phyloP scores from a whole-genome alignment of 1,140 invertebrate genomes.

The Harlomillsia oculata region DNA sequence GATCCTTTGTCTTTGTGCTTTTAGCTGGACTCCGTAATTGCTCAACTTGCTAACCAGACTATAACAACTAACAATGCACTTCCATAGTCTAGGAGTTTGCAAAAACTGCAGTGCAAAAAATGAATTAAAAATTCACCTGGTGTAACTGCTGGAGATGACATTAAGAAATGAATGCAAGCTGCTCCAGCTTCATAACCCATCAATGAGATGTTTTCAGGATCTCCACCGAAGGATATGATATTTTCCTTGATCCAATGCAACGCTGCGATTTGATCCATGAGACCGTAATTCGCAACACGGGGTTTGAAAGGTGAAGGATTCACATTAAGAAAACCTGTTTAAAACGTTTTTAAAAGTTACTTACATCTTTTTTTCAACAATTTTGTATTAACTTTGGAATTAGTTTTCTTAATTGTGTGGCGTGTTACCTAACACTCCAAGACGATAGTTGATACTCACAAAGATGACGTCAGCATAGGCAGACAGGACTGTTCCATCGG shows the following conservation, averaged over 20 bases:
- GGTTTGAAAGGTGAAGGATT: conserved; percentile 27
- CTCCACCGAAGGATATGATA: conserved; percentile 78
- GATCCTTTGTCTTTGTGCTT: too few relatives aligned
- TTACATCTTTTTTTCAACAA: too few relatives aligned
- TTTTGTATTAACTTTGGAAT: too few relatives aligned
- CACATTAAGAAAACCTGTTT: conserved; percentile 32
- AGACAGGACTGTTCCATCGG: conserved; percentile 77
- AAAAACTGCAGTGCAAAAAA: too few relatives aligned
- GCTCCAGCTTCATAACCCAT: conserved; percentile 86
- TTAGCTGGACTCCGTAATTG: too few relatives aligned
- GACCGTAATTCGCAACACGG: conserved; percentile 67
- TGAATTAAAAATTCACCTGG: too few relatives aligned
- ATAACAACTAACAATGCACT: too few relatives aligned
- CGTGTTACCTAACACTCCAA: conserved; percentile 86
- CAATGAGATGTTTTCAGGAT: conserved; percentile 77
- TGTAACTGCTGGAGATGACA: conserved; percentile 84
- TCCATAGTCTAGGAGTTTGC: too few relatives aligned
- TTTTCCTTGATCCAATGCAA: conserved; percentile 90
- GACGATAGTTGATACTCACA: conserved; percentile 82
- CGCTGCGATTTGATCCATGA: conserved; percentile 90
- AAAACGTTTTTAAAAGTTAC: too few relatives aligned
- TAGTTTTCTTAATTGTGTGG: too few relatives aligned
- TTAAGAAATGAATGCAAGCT: conserved; percentile 87
- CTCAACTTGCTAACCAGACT: too few relatives aligned
- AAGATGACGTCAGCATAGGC: conserved; percentile 84